phyloP scores from a whole-genome alignment of 2,797 vertebrate genomes.

The Sphaeramia orbicularis region DNA sequence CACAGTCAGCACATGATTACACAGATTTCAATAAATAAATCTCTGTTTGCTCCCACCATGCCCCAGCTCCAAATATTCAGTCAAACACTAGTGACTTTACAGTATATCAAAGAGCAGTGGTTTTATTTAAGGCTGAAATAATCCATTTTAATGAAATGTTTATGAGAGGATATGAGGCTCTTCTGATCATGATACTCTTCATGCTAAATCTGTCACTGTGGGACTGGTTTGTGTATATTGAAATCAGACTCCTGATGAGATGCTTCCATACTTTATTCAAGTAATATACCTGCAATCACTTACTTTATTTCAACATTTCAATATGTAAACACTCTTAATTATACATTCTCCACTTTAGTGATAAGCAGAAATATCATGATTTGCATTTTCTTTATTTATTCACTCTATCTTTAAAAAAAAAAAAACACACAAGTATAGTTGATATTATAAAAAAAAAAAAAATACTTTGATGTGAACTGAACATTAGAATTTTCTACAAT shows the following conservation, averaged over 20 bases:
- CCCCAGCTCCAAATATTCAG: constrained; percentile 26
- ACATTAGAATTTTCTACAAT: background rate
- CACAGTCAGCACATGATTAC: constrained; percentile 42
- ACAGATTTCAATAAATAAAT: constrained; percentile 33
- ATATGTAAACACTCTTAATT: no score
- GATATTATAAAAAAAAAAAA: background rate
- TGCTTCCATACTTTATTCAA: constrained; percentile 35
- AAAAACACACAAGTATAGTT: constrained; percentile 4
- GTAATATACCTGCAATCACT: background rate
- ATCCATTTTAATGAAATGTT: constrained; percentile 57
- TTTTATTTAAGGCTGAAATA: constrained; percentile 47
- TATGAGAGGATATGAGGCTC: constrained; percentile 41
- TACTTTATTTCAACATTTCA: background rate
- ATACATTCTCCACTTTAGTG: no score
- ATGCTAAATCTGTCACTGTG: constrained; percentile 35
- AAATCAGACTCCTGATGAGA: constrained; percentile 38
- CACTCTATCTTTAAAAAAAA: constrained; percentile 11
- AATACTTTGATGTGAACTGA: constrained; percentile 1
- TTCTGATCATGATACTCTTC: constrained; percentile 55
- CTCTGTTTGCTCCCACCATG: constrained; percentile 34
- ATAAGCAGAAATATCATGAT: no score
- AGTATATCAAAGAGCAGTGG: constrained; percentile 40
- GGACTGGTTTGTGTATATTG: constrained; percentile 25
- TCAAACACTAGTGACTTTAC: constrained; percentile 20
- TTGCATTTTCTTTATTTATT: background rate